A percentile compares a stretch with the other conserved stretches of the same genome.
Evolutionary conservation across 2,888 invertebrate species (phyloP).

Genomic region (Drosophila merina): DNA sequence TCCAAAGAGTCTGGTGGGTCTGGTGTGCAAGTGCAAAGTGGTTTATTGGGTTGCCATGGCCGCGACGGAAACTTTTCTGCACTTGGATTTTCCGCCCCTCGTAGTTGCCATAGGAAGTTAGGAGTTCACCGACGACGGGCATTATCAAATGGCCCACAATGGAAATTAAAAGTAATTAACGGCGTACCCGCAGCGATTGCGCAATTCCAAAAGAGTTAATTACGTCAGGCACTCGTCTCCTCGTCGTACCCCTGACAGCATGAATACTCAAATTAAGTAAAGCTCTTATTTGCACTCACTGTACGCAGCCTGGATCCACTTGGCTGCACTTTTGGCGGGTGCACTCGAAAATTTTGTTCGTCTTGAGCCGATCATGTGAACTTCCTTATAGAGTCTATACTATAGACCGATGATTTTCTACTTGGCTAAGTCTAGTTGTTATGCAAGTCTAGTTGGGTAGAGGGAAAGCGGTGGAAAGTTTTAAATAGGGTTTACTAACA

Average conservation of each 20-base stretch:
- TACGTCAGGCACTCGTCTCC: constrained; percentile 20
- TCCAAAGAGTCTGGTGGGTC: neutral
- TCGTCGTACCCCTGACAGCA: constrained; percentile 25
- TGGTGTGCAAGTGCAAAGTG: constrained; percentile 45
- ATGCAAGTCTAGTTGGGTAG: constrained; percentile 29
- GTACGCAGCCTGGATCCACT: constrained; percentile 43
- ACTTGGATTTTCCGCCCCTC: constrained; percentile 45
- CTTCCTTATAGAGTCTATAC: constrained; percentile 48
- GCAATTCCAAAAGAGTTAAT: constrained; percentile 57
- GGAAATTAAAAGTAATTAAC: constrained; percentile 71
- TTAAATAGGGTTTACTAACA: neutral
- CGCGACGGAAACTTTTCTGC: constrained; percentile 43
- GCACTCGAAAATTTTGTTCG: constrained; percentile 18
- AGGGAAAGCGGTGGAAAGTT: neutral
- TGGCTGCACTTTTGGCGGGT: constrained; percentile 52
- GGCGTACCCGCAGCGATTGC: constrained; percentile 44
- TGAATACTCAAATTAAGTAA: constrained; percentile 47
- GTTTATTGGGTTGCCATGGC: constrained; percentile 54
- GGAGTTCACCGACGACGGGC: constrained; percentile 52
- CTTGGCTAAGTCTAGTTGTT: constrained; percentile 37
- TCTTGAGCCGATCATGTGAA: constrained; percentile 23
- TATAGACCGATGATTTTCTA: constrained; percentile 50
- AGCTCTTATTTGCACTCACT: constrained; percentile 21
- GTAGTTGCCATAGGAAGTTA: constrained; percentile 66
- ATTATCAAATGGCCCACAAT: constrained; percentile 65